Percentiles rank a stretch among this genome's conserved stretches.
Evolutionary conservation across 2,888 invertebrate genomes (phyloP).

Genomic region (Julus scanicus): DNA sequence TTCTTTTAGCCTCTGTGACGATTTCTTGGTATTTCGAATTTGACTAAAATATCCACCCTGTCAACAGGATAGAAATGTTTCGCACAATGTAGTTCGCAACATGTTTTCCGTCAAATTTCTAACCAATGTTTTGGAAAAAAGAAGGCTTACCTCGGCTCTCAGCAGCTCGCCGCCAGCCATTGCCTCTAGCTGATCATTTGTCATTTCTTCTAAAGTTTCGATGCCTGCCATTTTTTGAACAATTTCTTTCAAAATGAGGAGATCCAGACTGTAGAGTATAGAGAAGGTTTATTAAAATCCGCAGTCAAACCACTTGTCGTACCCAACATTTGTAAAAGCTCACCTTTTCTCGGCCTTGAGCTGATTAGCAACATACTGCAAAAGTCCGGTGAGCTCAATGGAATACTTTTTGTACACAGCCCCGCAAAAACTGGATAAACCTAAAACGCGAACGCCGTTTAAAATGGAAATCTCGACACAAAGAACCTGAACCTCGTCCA

Average conservation of each 20-base stretch:
- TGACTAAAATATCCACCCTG: constrained; percentile 97
- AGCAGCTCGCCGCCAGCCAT: constrained; percentile 97
- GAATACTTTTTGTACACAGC: constrained; percentile 97
- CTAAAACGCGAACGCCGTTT: constrained; percentile 60
- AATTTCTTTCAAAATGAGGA: constrained; percentile 92
- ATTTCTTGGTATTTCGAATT: constrained; percentile 95
- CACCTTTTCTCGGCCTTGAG: constrained; percentile 95
- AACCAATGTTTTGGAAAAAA: neutral
- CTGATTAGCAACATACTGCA: constrained; percentile 98
- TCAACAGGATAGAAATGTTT: constrained; percentile 60
- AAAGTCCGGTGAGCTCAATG: constrained; percentile 91
- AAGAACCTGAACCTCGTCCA: neutral
- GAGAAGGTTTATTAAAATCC: constrained; percentile 11
- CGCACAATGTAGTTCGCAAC: neutral
- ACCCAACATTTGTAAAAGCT: constrained; percentile 56
- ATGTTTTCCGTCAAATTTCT: neutral
- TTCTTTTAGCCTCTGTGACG: constrained; percentile 93
- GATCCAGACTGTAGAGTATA: constrained; percentile 81
- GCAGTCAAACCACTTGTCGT: neutral
- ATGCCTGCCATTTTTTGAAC: constrained; percentile 99
- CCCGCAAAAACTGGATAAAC: constrained; percentile 92
- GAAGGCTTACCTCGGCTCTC: constrained; percentile 81
- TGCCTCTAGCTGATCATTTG: constrained; percentile 94
- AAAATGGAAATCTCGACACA: constrained; percentile 11
- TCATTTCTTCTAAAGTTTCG: constrained; percentile 96